Conservation (phyloP, 2,888 invertebrate species). For the Orthosia cruda region DNA sequence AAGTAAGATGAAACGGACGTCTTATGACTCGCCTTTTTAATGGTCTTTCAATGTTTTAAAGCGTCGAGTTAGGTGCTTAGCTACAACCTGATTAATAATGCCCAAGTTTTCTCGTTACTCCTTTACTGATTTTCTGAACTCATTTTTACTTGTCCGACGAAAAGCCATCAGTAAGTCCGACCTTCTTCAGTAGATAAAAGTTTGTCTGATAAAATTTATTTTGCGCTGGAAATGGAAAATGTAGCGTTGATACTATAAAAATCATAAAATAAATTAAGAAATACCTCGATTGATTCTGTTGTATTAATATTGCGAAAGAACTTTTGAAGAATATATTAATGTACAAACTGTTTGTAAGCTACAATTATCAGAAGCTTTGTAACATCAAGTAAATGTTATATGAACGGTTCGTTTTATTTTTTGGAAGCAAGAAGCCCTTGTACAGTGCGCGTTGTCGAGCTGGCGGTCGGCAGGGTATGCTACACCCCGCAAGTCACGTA, state of each 20-base stretch:
- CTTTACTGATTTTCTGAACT: constrained; percentile 62
- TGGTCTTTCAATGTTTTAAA: constrained; percentile 69
- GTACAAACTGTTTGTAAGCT: constrained; percentile 15
- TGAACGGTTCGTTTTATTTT: constrained; percentile 40
- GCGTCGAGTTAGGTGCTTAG: constrained; percentile 43
- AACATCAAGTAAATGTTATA: constrained; percentile 33
- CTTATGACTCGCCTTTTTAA: constrained; percentile 70
- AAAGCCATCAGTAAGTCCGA: constrained; percentile 48
- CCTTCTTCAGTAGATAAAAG: constrained; percentile 37
- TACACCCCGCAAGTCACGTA: constrained; percentile 55
- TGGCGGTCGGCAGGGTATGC: background rate
- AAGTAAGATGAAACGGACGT: constrained; percentile 65
- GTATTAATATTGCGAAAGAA: no score
- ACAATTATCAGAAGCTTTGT: constrained; percentile 16
- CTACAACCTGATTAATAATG: constrained; percentile 55
- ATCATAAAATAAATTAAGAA: constrained; percentile 22
- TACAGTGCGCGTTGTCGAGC: constrained; percentile 14
- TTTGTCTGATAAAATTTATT: constrained; percentile 29
- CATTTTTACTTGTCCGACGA: constrained; percentile 63
- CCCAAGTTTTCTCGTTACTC: constrained; percentile 64
- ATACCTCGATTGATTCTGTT: no score
- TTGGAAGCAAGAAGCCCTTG: constrained; percentile 33
- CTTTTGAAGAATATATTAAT: constrained; percentile 20
- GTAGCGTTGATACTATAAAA: constrained; percentile 18
- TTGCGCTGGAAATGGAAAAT: constrained; percentile 31